These are phyloP conservation scores for Pseudochaenichthys georgianus DNA, from an alignment of 2,797 vertebrate genomes.

Conservation along the genomic window DNA sequence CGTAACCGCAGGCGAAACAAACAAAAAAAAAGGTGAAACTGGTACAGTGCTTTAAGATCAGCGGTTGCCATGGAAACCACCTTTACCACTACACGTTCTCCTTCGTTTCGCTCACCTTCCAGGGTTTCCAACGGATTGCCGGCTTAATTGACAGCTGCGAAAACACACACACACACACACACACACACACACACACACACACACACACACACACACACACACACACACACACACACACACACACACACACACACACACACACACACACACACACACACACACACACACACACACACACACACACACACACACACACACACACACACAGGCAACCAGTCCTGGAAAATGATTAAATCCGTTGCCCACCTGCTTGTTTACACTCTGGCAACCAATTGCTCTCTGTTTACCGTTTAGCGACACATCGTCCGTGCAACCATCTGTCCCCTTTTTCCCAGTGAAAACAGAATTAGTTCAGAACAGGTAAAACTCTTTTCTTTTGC, in stretches of 20 bases:
- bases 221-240: no score
- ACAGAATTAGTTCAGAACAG: conserved; percentile 38
- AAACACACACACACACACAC: no score
- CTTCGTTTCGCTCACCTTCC: conserved; percentile 58
- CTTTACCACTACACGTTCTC: conserved; percentile 55
- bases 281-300: no score
- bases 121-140: conserved; percentile 34
- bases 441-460: conserved; percentile 37
- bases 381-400: conserved; percentile 38
- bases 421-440: conserved; percentile 48
- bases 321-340: not conserved
- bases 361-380: conserved; percentile 68
- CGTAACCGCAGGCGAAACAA: conserved; percentile 57
- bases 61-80: conserved; percentile 75
- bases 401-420: conserved; percentile 57
- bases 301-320: no score
- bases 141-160: conserved; percentile 56
- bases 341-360: conserved; percentile 52
- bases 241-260: no score
- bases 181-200: no score
- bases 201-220: no score
- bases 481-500: conserved; percentile 19
- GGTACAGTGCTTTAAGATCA: conserved; percentile 44
- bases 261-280: no score
- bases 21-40: conserved; percentile 51